phyloP scores from a whole-genome alignment of 1,140 invertebrate genomes.

The Dendroctonus ponderosae region DNA sequence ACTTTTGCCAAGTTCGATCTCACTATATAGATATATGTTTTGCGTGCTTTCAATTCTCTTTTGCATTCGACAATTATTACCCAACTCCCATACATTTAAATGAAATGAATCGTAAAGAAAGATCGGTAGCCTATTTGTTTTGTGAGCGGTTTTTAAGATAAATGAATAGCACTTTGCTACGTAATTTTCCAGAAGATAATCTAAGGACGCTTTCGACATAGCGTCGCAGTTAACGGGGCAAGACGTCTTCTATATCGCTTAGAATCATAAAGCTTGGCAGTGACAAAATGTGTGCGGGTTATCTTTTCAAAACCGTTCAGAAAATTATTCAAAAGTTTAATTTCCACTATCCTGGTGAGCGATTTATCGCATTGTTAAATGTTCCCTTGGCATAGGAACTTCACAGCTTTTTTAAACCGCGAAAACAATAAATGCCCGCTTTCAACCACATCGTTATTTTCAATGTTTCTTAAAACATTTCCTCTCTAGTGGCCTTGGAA shows the following conservation, averaged over 20 bases:
- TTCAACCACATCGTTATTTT: conserved; percentile 7
- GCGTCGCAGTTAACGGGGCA: no score
- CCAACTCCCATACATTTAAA: no score
- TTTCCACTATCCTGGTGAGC: neutral
- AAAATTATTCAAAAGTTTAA: conserved; percentile 12
- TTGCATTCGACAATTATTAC: no score
- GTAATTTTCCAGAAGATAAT: neutral
- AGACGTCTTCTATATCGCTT: neutral
- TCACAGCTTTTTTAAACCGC: no score
- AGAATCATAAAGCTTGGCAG: conserved; percentile 9
- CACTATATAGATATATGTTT: no score
- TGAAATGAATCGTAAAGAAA: no score
- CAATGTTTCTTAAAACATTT: neutral
- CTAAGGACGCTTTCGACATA: no score
- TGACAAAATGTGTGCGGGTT: conserved; percentile 7
- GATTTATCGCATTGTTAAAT: no score
- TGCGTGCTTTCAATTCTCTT: no score
- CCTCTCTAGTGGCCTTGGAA: neutral
- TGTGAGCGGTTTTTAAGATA: neutral
- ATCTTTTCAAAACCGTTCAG: conserved; percentile 9
- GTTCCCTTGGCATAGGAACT: no score
- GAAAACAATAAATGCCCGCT: no score
- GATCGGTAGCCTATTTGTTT: no score
- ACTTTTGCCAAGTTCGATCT: neutral
- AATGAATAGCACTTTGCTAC: neutral